phyloP scores from a whole-genome alignment of 2,113 vertebrate genomes.

The Asarcornis scutulata region DNA sequence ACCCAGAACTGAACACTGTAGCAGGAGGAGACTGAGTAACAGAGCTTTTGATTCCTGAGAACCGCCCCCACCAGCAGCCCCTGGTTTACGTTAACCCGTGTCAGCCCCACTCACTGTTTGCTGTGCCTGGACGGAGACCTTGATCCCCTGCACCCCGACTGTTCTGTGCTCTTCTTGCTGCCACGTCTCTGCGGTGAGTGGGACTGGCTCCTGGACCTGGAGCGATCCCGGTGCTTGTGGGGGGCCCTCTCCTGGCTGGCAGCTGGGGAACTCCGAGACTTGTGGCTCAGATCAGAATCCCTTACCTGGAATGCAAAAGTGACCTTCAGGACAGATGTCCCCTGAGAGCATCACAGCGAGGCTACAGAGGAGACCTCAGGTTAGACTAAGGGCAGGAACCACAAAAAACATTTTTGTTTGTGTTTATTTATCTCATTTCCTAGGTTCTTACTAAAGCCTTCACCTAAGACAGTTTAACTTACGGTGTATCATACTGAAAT shows the following conservation, averaged over 20 bases:
- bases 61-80: background rate
- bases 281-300: background rate
- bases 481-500: rapidly evolving
- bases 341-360: background rate
- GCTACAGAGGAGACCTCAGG: background rate
- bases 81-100: rapidly evolving
- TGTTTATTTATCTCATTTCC: background rate
- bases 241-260: constrained; percentile 2
- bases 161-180: constrained; percentile 36
- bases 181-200: constrained; percentile 52
- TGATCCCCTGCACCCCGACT: constrained; percentile 1
- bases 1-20: background rate
- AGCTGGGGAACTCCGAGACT: background rate
- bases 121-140: constrained; percentile 60
- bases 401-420: rapidly evolving
- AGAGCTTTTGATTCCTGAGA: background rate
- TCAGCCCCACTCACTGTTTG: constrained; percentile 67
- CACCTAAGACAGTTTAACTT: background rate
- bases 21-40: background rate
- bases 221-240: constrained; percentile 1
- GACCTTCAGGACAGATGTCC: background rate
- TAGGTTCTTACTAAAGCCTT: background rate
- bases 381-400: background rate
- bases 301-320: constrained; percentile 41
- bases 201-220: constrained; percentile 64